These are phyloP conservation scores for Hemicentrotus pulcherrimus DNA, from an alignment of 35 echinoderm and acorn worm genomes.

Conservation along the genomic window DNA sequence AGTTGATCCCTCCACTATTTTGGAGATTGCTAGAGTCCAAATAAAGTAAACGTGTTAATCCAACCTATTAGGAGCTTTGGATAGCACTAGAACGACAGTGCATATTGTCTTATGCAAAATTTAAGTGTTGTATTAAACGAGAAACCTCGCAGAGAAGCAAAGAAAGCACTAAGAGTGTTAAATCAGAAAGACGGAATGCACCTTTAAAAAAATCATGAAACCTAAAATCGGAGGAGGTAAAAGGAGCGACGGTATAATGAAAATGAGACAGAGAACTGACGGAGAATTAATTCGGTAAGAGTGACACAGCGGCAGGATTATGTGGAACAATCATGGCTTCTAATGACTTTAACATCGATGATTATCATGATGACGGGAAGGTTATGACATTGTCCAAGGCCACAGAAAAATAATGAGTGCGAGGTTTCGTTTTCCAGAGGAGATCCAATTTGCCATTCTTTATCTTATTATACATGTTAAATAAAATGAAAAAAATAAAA, in stretches of 20 bases:
- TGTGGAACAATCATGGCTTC: not conserved
- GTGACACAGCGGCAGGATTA: not conserved
- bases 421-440: not conserved
- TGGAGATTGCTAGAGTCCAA: too few species aligned
- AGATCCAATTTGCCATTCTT: not conserved
- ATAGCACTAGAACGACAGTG: too few species aligned
- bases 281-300: not conserved
- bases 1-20: too few species aligned
- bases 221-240: not conserved
- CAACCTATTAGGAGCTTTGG: too few species aligned
- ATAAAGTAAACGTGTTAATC: too few species aligned
- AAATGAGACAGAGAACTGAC: not conserved
- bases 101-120: too few species aligned
- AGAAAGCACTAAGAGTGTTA: too few species aligned
- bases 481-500: too few species aligned
- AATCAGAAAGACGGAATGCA: not conserved
- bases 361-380: not conserved
- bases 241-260: not conserved
- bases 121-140: too few species aligned
- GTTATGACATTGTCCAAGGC: not conserved
- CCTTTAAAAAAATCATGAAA: not conserved
- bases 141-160: too few species aligned
- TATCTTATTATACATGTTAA: not conserved
- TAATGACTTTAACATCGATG: slow-evolving; percentile 13
- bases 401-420: not conserved